Percentiles rank a stretch among this genome's conserved stretches.
Evolutionary conservation across 2,113 vertebrate species (phyloP).

Genomic region (Psophia crepitans): DNA sequence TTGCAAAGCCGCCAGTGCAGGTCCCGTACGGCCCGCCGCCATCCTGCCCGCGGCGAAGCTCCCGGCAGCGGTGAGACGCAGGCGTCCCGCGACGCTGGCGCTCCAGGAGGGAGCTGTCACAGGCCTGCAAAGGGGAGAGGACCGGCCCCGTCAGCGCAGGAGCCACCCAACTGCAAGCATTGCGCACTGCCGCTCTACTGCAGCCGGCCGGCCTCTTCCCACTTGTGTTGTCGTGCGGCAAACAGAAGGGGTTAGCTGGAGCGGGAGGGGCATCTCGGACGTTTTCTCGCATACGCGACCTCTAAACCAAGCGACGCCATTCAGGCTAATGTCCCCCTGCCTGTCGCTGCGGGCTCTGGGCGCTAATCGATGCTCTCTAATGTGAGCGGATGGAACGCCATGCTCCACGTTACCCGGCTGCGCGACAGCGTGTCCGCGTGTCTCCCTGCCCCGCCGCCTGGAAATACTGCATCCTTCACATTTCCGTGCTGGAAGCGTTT

Average conservation of each 20-base stretch:
- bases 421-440: fast-evolving
- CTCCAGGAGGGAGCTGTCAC: too few species aligned
- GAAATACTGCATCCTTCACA: not conserved
- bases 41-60: too few species aligned
- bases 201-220: not conserved
- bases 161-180: fast-evolving
- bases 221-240: not conserved
- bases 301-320: not conserved
- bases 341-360: not conserved
- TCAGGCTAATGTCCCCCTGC: not conserved
- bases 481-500: not conserved
- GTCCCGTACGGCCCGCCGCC: too few species aligned
- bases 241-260: not conserved
- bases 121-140: too few species aligned
- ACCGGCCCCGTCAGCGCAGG: too few species aligned
- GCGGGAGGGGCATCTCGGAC: not conserved
- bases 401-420: not conserved
- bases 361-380: not conserved
- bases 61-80: too few species aligned
- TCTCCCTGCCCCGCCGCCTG: not conserved
- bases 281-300: fast-evolving
- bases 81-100: too few species aligned
- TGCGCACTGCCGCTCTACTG: fast-evolving
- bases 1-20: too few species aligned
- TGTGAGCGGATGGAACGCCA: not conserved